These are phyloP conservation scores for Petrocephalus sullivani DNA, from an alignment of 2,797 vertebrate genomes.

Conservation along the genomic window DNA sequence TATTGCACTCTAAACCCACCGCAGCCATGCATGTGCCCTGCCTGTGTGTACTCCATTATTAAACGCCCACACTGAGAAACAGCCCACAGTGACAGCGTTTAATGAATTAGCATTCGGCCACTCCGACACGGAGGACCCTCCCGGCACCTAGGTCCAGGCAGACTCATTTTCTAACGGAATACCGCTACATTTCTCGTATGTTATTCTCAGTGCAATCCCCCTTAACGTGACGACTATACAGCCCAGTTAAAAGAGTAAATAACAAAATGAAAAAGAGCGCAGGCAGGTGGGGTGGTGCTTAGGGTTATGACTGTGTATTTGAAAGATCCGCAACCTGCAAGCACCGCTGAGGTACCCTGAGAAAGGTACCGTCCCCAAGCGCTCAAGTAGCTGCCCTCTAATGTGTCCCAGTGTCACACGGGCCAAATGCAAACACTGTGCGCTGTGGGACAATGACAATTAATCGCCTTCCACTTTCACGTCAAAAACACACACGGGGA, in stretches of 20 bases:
- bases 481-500: background rate
- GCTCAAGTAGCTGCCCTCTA: too few relatives aligned
- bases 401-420: too few relatives aligned
- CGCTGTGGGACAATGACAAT: too few relatives aligned
- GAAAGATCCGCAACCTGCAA: too few relatives aligned
- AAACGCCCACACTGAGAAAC: background rate
- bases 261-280: background rate
- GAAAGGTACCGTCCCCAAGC: too few relatives aligned
- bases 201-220: background rate
- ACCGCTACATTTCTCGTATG: background rate
- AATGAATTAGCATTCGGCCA: background rate
- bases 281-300: too few relatives aligned
- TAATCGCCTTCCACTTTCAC: too few relatives aligned
- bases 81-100: background rate
- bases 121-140: background rate
- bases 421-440: too few relatives aligned
- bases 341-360: too few relatives aligned
- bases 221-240: background rate
- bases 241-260: background rate
- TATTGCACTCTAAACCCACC: background rate
- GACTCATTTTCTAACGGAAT: background rate
- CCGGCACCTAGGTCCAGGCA: background rate
- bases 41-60: background rate
- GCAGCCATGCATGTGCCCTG: background rate
- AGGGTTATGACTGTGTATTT: too few relatives aligned